Conservation (phyloP, 2,113 vertebrate species). For the Mungos mungo region DNA sequence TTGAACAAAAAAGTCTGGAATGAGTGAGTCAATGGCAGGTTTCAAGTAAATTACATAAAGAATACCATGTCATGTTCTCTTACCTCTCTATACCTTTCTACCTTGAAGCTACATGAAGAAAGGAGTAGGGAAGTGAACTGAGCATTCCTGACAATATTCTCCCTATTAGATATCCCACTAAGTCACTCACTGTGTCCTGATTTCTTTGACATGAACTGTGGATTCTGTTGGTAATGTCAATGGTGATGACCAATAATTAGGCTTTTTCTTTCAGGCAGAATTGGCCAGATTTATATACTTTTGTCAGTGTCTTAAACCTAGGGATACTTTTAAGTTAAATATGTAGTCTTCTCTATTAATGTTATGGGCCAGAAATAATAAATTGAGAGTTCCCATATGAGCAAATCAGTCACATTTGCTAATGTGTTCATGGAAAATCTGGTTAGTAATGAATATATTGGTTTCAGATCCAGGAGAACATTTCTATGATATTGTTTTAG, state of each 20-base stretch:
- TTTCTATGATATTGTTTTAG: background rate
- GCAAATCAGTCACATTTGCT: background rate
- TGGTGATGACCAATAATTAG: background rate
- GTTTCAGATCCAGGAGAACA: background rate
- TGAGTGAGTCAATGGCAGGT: background rate
- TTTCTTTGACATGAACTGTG: background rate
- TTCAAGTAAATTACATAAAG: background rate
- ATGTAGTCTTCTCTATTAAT: background rate
- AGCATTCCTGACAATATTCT: background rate
- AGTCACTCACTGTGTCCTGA: background rate
- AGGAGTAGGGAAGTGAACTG: background rate
- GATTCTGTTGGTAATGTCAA: background rate
- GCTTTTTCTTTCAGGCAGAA: background rate
- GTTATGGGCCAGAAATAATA: background rate
- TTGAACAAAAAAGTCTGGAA: background rate
- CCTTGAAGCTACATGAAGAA: background rate
- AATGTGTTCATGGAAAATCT: background rate
- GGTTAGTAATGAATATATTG: background rate
- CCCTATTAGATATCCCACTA: background rate
- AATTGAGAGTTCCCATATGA: background rate
- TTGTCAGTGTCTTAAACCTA: background rate
- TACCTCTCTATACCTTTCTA: background rate
- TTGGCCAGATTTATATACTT: background rate
- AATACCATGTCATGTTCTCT: background rate
- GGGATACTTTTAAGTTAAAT: background rate